phyloP scores from a whole-genome alignment of 2,888 invertebrate genomes.

The Drosophila mimica region DNA sequence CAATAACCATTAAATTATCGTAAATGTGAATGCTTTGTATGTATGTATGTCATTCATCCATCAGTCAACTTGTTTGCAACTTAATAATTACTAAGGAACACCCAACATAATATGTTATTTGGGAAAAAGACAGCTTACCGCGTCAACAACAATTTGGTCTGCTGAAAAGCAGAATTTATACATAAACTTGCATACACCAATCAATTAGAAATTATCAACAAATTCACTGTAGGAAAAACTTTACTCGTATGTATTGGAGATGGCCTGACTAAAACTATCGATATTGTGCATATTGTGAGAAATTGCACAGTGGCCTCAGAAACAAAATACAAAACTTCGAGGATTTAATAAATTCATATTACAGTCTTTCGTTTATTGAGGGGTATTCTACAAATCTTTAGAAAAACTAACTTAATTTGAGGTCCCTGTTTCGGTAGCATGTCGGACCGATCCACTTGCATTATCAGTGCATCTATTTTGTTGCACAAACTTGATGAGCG shows the following conservation, averaged over 20 bases:
- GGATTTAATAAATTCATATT: conserved; percentile 3
- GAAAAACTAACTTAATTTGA: conserved; percentile 4
- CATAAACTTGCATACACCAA: conserved; percentile 4
- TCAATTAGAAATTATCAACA: conserved; percentile 1
- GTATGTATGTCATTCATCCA: conserved; percentile 5
- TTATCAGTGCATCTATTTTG: conserved; percentile 12
- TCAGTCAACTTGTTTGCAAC: background rate
- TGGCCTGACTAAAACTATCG: conserved; percentile 18
- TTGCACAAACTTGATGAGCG: conserved; percentile 60
- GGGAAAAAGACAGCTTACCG: conserved; percentile 13
- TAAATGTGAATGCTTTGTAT: background rate
- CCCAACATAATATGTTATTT: background rate
- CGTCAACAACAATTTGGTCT: background rate
- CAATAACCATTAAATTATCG: background rate
- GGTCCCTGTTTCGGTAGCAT: background rate
- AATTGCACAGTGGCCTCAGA: background rate
- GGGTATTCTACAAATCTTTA: conserved; percentile 2
- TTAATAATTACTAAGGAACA: background rate
- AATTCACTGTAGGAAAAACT: conserved; percentile 3
- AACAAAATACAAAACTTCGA: background rate
- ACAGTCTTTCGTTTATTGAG: conserved; percentile 33
- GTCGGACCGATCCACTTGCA: conserved; percentile 26
- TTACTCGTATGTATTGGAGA: conserved; percentile 3
- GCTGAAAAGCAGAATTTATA: conserved; percentile 15
- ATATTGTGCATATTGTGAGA: background rate